These are phyloP conservation scores for Potamarius usumacintae DNA, from an alignment of 2,113 vertebrate genomes.

Conservation along the genomic window DNA sequence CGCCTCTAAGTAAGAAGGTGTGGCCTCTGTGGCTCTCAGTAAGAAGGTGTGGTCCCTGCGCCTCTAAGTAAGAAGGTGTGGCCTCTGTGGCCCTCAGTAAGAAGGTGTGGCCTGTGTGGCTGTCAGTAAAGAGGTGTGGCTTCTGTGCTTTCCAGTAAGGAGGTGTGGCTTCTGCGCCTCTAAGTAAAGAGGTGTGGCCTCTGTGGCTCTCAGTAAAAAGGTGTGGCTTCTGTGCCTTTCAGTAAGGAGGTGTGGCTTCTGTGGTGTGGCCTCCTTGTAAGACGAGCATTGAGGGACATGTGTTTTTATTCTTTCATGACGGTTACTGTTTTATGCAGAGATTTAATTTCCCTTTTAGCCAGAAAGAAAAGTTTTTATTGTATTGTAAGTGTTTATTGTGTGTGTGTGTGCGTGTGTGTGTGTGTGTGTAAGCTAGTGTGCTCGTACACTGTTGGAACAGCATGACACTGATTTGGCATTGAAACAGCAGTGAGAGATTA, in stretches of 20 bases:
- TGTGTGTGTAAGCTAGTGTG: not conserved
- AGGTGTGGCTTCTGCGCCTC: not conserved
- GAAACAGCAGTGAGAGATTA: not conserved
- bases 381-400: not conserved
- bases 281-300: not conserved
- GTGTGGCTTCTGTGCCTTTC: not conserved
- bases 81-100: not conserved
- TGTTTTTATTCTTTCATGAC: not conserved
- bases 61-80: not conserved
- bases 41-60: not conserved
- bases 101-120: not conserved
- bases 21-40: not conserved
- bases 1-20: not conserved
- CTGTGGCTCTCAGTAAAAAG: not conserved
- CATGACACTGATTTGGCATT: constrained; percentile 5
- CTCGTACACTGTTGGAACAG: not conserved
- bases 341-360: not conserved
- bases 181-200: not conserved
- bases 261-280: too few species aligned
- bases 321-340: not conserved
- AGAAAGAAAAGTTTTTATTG: not conserved
- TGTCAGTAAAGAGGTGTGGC: not conserved
- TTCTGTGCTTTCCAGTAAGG: not conserved
- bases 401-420: constrained; percentile 1
- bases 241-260: not conserved